phyloP scores from a whole-genome alignment of 2,797 vertebrate genomes.

The Sphenodon punctatus region DNA sequence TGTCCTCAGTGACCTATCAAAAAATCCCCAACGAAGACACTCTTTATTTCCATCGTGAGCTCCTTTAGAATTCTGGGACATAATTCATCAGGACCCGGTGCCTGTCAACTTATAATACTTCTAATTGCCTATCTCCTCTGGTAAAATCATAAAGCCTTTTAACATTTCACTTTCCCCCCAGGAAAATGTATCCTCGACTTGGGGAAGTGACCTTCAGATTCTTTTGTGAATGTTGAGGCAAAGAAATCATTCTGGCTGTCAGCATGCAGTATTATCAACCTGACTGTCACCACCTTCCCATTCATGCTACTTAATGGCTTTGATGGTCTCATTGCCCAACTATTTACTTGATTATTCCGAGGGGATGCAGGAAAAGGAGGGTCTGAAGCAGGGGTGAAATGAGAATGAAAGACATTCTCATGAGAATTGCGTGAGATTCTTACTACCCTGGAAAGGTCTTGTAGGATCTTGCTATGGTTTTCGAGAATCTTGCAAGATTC shows the following conservation, averaged over 20 bases:
- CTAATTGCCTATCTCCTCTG: constrained; percentile 37
- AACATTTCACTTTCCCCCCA: constrained; percentile 35
- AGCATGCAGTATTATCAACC: constrained; percentile 6
- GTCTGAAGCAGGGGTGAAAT: too few species aligned
- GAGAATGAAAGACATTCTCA: too few species aligned
- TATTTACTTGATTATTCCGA: too few species aligned
- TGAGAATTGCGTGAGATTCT: too few species aligned
- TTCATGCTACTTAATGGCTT: neutral
- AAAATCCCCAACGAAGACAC: neutral
- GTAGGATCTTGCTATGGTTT: too few species aligned
- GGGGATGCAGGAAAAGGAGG: too few species aligned
- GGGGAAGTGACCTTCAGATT: constrained; percentile 44
- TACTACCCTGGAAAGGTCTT: too few species aligned
- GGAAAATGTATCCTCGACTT: constrained; percentile 20
- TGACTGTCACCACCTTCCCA: neutral
- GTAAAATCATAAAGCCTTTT: constrained; percentile 41
- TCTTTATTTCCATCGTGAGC: constrained; percentile 13
- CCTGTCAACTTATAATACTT: constrained; percentile 39
- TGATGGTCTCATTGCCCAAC: neutral
- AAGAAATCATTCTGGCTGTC: constrained; percentile 31
- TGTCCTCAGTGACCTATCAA: neutral
- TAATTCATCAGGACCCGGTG: constrained; percentile 30
- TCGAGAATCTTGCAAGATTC: too few species aligned
- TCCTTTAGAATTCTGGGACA: constrained; percentile 35
- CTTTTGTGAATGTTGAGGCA: constrained; percentile 29